Base-by-base conservation (phyloP, 1,140 invertebrate species). In the Drosophila nasuta region DNA sequence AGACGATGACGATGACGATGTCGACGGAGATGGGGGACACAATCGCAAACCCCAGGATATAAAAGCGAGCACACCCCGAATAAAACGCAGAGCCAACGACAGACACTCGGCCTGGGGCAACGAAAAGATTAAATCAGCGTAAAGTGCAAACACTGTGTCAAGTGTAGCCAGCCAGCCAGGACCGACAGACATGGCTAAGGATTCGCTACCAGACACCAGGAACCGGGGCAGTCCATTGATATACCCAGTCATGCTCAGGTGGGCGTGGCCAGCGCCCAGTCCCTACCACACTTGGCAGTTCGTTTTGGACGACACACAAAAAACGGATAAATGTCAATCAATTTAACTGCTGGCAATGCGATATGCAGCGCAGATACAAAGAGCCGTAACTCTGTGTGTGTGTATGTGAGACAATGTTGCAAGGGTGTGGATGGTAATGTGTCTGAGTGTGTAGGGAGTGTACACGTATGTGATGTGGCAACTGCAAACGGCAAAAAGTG, bases 121-220 rank as follows among this genome's bases (percentile, higher is more conserved):
- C 69, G 70, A 69, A 78, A 73, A 85, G 82, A 85, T 85, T 85
- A 85, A 85, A 85, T 85, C 82, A 85, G 81, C 81, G 81, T 79
- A 85, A 85, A 85, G 82, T 85, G 82, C 82, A 85, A 85, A 85
- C 82, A 85, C 81, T 85, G 77, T 81, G 82, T 85, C 82, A 85
- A 85, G 82, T 85, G 82, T 81, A 78, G 81, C 30, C 49, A n/a
- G 38, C 35, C 35, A 38, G 10, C 10, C 7, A 10, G 2, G 35
- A 3, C 35, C 2, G 65, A 81, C 64, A 68, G 71, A 73, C 62
- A 66, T 38, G 49, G 41, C 76, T 65, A 79, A 73, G 52, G 76
- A 80, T 67, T 70, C 67, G 25, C 35, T 33, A 41, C 35, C 66
- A 77, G 25, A 13, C 35, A 38, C 7, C 35, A 38, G 35, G 46